These are phyloP conservation scores for Drosophila setosimentum DNA, from an alignment of 2,888 invertebrate species.

Conservation along the genomic window DNA sequence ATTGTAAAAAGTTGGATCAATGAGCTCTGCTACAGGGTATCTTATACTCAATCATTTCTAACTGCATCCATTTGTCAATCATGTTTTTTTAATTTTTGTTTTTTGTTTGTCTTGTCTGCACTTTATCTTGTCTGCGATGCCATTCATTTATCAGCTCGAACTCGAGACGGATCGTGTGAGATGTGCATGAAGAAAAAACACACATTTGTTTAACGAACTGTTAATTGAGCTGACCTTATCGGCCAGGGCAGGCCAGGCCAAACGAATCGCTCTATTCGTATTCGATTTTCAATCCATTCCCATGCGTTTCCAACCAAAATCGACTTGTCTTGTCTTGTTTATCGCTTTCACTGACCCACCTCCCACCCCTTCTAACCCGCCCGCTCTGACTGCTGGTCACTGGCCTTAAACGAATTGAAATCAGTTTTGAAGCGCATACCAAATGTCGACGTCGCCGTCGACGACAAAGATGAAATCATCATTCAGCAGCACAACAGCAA, in stretches of 20 bases:
- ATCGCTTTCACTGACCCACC: slow-evolving; percentile 47
- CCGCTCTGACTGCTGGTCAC: slow-evolving; percentile 8
- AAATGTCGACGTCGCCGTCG: slow-evolving; percentile 11
- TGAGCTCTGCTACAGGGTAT: not conserved
- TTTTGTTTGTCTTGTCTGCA: not conserved
- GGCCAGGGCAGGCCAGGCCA: slow-evolving; percentile 23
- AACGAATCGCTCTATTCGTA: slow-evolving; percentile 26
- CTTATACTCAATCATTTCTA: not conserved
- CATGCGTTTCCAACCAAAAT: slow-evolving; percentile 21
- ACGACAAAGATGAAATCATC: slow-evolving; percentile 45
- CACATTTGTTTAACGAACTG: slow-evolving; percentile 68
- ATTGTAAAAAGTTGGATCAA: not conserved
- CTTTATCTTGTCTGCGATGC: slow-evolving; percentile 25
- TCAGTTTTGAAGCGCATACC: slow-evolving; percentile 34
- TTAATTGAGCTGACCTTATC: slow-evolving; percentile 76
- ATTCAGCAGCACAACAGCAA: not conserved
- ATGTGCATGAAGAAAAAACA: slow-evolving; percentile 20
- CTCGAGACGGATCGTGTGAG: slow-evolving; percentile 63
- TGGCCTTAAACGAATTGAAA: slow-evolving; percentile 29
- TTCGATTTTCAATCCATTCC: slow-evolving; percentile 47
- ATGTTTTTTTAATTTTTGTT: not conserved
- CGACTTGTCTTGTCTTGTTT: slow-evolving; percentile 8
- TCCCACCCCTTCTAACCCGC: not conserved
- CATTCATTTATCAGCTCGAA: slow-evolving; percentile 52
- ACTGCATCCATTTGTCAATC: not conserved